Evolutionary conservation across 2,888 invertebrate genomes (phyloP).

Genomic region (Epinotia ramella): DNA sequence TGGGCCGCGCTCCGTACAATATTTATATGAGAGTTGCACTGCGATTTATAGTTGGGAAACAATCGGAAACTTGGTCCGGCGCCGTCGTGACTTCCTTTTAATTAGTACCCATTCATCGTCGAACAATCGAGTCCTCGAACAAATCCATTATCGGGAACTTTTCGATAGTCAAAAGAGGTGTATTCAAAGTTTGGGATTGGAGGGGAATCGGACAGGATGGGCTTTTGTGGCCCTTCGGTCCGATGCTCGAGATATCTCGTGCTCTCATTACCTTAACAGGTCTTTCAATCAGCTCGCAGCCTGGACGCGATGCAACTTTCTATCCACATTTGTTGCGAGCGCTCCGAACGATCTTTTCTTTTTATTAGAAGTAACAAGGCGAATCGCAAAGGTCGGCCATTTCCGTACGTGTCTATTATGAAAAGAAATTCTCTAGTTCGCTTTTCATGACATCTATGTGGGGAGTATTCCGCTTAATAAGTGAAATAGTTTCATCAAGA

Average conservation of each 20-base stretch:
- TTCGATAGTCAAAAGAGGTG: conserved; percentile 84
- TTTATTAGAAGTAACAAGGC: conserved; percentile 23
- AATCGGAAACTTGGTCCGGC: conserved; percentile 80
- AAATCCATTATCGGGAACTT: conserved; percentile 84
- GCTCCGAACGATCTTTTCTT: not conserved
- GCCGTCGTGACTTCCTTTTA: conserved; percentile 84
- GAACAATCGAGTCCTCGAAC: conserved; percentile 83
- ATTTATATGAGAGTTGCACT: conserved; percentile 77
- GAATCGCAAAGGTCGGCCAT: not conserved
- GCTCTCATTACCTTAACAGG: conserved; percentile 32
- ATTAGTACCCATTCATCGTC: conserved; percentile 85
- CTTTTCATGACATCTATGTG: not conserved
- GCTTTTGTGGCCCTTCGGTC: conserved; percentile 66
- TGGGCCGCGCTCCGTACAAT: conserved; percentile 68
- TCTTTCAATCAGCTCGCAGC: conserved; percentile 29
- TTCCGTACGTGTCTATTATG: not conserved
- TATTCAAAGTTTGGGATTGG: conserved; percentile 78
- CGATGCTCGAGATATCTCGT: conserved; percentile 57
- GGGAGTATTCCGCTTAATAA: not conserved
- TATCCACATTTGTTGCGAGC: conserved; percentile 12
- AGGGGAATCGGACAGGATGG: conserved; percentile 63
- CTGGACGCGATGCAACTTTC: conserved; percentile 14
- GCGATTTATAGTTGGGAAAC: conserved; percentile 82
- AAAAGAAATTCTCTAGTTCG: not conserved
- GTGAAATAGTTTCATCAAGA: not conserved